Evolutionary conservation across 2,888 invertebrate genomes (phyloP).

Genomic region (Noctuana brunneofusca): DNA sequence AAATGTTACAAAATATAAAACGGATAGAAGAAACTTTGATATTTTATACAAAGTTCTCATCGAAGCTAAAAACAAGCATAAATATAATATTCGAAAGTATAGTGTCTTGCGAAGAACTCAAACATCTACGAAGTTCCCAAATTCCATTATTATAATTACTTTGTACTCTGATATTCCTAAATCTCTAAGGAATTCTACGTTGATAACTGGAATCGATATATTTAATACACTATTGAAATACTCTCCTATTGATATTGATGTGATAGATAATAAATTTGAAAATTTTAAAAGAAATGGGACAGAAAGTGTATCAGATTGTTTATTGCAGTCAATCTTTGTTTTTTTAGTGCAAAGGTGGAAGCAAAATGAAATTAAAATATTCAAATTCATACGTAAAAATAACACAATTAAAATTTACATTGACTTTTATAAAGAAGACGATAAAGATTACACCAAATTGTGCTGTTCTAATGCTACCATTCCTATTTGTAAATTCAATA

Average conservation of each 20-base stretch:
- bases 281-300: slow-evolving; percentile 23
- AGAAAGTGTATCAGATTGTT: slow-evolving; percentile 44
- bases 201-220: slow-evolving; percentile 46
- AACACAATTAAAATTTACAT: slow-evolving; percentile 63
- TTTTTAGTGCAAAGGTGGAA: slow-evolving; percentile 55
- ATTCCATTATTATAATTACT: slow-evolving; percentile 63
- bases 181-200: background rate
- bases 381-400: slow-evolving; percentile 56
- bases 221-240: slow-evolving; percentile 47
- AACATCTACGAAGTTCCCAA: slow-evolving; percentile 40
- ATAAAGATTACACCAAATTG: slow-evolving; percentile 47
- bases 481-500: background rate
- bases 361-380: slow-evolving; percentile 54
- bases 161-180: slow-evolving; percentile 45
- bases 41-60: slow-evolving; percentile 59
- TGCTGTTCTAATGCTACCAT: slow-evolving; percentile 25
- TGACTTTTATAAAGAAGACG: slow-evolving; percentile 48
- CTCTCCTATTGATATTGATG: slow-evolving; percentile 59
- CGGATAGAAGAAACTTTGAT: slow-evolving; percentile 40
- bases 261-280: slow-evolving; percentile 55
- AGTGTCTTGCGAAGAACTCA: slow-evolving; percentile 47
- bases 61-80: slow-evolving; percentile 52
- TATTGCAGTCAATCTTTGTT: slow-evolving; percentile 58
- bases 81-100: slow-evolving; percentile 57
- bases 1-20: slow-evolving; percentile 29